Conservation (phyloP, 2,888 invertebrate species). For the Drosophila leonis region DNA sequence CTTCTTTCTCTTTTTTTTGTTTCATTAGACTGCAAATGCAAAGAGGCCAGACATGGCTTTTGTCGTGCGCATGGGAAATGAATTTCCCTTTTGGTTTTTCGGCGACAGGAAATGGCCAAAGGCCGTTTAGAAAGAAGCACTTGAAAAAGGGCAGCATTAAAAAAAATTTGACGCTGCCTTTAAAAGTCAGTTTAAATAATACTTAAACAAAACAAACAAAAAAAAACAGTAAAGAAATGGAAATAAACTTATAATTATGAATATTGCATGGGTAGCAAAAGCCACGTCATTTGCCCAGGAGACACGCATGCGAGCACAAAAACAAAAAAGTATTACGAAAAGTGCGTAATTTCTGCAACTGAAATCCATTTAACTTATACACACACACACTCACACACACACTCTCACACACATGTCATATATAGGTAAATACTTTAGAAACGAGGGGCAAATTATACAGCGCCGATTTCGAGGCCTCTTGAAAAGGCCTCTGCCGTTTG, state of each 20-base stretch:
- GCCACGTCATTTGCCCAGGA: slow-evolving; percentile 38
- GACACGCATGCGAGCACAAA: slow-evolving; percentile 59
- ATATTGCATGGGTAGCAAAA: slow-evolving; percentile 51
- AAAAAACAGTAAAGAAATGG: slow-evolving; percentile 2
- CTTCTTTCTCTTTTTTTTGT: slow-evolving; percentile 62
- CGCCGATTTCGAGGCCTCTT: slow-evolving; percentile 69
- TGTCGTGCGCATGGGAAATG: slow-evolving; percentile 78
- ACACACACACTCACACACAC: slow-evolving; percentile 10
- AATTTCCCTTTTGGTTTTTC: slow-evolving; percentile 68
- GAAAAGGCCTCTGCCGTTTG: slow-evolving; percentile 18
- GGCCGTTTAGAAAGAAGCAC: slow-evolving; percentile 34
- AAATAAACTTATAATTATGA: slow-evolving; percentile 61
- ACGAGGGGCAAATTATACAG: slow-evolving; percentile 55
- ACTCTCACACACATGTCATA: background rate
- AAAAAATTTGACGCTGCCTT: slow-evolving; percentile 7
- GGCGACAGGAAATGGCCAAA: slow-evolving; percentile 72
- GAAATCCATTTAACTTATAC: slow-evolving; percentile 57
- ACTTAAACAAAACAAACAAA: background rate
- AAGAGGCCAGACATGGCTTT: slow-evolving; percentile 74
- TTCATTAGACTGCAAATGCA: slow-evolving; percentile 51
- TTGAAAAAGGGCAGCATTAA: slow-evolving; percentile 32
- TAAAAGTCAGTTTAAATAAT: slow-evolving; percentile 36
- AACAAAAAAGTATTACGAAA: slow-evolving; percentile 64
- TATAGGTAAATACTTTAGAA: slow-evolving; percentile 32
- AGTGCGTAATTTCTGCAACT: slow-evolving; percentile 67